Evolutionary conservation across 2,888 invertebrate species (phyloP).

Genomic region (Aleiodes leptofemur): DNA sequence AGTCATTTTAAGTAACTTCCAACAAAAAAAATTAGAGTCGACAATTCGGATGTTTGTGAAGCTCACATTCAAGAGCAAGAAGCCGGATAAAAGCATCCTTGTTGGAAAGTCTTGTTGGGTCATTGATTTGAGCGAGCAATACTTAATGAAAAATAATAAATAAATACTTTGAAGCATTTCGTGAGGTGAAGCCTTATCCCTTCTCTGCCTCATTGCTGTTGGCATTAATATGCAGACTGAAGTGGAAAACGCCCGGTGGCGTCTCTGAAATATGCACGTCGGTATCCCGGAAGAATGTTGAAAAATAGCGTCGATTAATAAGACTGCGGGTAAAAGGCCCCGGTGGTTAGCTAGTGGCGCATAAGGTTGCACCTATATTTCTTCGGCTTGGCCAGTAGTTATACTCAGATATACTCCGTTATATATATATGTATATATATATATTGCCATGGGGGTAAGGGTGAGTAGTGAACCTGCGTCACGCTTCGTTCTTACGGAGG

Average conservation of each 20-base stretch:
- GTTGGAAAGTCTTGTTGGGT: neutral
- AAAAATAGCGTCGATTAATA: slow-evolving; percentile 67
- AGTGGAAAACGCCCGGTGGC: slow-evolving; percentile 53
- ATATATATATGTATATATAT: neutral
- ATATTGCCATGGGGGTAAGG: neutral
- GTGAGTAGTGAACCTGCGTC: slow-evolving; percentile 47
- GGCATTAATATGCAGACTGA: slow-evolving; percentile 60
- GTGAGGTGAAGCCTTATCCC: slow-evolving; percentile 55
- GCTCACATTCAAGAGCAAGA: no score
- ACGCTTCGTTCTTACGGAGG: slow-evolving; percentile 40
- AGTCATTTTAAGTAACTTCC: no score
- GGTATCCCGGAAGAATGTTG: slow-evolving; percentile 52
- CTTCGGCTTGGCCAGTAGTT: slow-evolving; percentile 29
- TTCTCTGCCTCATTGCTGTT: slow-evolving; percentile 49
- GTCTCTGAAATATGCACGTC: slow-evolving; percentile 58
- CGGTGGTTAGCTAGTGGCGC: slow-evolving; percentile 48
- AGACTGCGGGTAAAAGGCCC: slow-evolving; percentile 52
- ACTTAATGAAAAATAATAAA: neutral
- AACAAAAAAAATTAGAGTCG: no score
- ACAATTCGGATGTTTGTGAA: no score
- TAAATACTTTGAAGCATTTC: neutral
- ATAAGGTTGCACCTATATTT: slow-evolving; percentile 51
- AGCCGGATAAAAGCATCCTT: no score
- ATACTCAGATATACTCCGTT: neutral
- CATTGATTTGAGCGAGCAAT: neutral